phyloP scores from a whole-genome alignment of 2,113 vertebrate genomes.

The Colossoma macropomum region DNA sequence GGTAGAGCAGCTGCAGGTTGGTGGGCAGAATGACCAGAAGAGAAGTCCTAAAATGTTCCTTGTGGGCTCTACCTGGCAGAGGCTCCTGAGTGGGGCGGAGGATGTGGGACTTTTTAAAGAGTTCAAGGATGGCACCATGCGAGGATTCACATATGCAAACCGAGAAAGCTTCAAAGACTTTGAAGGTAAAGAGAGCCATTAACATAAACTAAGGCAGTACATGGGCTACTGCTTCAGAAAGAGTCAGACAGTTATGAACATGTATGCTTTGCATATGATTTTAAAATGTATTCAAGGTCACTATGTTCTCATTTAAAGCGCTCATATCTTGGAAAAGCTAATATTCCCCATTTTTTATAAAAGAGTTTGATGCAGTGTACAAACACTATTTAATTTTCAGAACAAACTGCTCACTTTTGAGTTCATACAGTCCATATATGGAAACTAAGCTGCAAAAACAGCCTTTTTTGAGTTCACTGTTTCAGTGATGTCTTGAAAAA shows the following conservation, averaged over 20 bases:
- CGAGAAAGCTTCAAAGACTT: slow-evolving; percentile 88
- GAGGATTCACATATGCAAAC: slow-evolving; percentile 85
- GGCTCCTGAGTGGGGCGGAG: slow-evolving; percentile 89
- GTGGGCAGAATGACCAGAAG: slow-evolving; percentile 66
- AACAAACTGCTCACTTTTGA: too few species aligned
- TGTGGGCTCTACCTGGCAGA: slow-evolving; percentile 83
- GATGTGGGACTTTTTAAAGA: slow-evolving; percentile 91
- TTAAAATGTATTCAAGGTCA: too few species aligned
- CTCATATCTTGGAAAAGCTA: too few species aligned
- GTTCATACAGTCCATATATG: too few species aligned
- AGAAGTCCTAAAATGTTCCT: slow-evolving; percentile 84
- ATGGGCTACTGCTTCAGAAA: too few species aligned
- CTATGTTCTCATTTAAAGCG: not conserved
- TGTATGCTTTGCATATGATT: not conserved
- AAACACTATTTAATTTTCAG: too few species aligned
- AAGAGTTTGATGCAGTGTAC: too few species aligned
- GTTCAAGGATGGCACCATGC: slow-evolving; percentile 89
- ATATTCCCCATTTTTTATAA: too few species aligned
- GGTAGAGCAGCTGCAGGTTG: slow-evolving; percentile 79
- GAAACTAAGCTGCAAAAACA: too few species aligned
- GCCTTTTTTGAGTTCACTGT: too few species aligned
- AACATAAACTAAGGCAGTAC: not conserved
- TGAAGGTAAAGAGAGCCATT: slow-evolving; percentile 72
- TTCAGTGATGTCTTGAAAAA: too few species aligned
- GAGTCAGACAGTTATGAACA: not conserved